Conservation (phyloP, 1,140 invertebrate species). For the Macrocentrus cingulum region DNA sequence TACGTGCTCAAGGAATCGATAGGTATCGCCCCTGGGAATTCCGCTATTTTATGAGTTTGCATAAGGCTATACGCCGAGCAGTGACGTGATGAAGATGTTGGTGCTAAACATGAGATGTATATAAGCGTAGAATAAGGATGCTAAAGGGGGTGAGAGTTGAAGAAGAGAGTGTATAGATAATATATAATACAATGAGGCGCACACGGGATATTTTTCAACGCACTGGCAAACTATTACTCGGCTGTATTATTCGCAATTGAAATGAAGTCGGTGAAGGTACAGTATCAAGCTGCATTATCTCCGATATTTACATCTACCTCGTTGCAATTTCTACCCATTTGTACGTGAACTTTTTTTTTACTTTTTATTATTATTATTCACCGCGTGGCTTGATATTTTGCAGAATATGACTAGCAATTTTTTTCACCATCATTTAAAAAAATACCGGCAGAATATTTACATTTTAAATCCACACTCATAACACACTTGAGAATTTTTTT, state of each 20-base stretch:
- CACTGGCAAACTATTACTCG: not conserved
- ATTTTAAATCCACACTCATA: too few species aligned
- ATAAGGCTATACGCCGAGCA: conserved; percentile 6
- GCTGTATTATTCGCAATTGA: not conserved
- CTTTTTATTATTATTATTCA: conserved; percentile 21
- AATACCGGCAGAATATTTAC: too few species aligned
- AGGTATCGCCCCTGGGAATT: conserved; percentile 16
- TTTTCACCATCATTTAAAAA: too few species aligned
- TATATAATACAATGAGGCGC: not conserved
- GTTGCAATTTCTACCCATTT: too few species aligned
- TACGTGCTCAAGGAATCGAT: conserved; percentile 27
- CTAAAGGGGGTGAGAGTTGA: not conserved
- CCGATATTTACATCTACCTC: too few species aligned
- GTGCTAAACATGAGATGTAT: conserved; percentile 18
- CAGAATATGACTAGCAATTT: too few species aligned
- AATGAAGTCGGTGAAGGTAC: conserved; percentile 1
- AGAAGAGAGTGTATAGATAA: not conserved
- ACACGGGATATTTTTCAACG: conserved; percentile 14
- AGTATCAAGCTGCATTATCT: not conserved
- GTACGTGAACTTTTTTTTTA: conserved; percentile 1
- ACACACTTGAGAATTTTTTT: too few species aligned
- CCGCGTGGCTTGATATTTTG: too few species aligned
- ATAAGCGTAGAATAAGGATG: not conserved
- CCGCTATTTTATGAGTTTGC: conserved; percentile 21
- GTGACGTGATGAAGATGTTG: conserved; percentile 23